Evolutionary conservation across 1,140 invertebrate genomes (phyloP), one percentile per base, ranked within the genome.

Genomic region (Drosophila miranda): DNA sequence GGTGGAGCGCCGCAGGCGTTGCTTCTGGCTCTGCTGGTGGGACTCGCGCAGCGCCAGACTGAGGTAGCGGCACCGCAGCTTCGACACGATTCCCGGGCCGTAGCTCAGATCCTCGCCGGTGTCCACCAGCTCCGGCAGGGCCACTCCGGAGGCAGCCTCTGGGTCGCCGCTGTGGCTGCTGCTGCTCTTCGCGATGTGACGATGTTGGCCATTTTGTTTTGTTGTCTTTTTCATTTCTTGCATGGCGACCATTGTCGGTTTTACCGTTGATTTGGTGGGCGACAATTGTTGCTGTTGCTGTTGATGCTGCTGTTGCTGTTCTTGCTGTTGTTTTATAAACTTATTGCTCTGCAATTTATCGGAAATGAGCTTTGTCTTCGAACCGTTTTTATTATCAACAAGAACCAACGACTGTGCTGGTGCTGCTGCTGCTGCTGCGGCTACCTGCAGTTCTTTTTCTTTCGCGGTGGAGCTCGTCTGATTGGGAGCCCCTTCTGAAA

Each of bases 41-140:
- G 93, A 93, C 72, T 96, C 95, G 19, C 96, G 92, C 51, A 96
- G 91, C 2, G 96, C 95, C 41, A 97, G 92, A 82, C 95, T 96
- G 58, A 97, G 92, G 89, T 97, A 97, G 77, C 96, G 95, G 82
- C 95, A 95, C 83, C 96, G 95, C 45, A 98, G 92, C 80, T 95
- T 95, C 75, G 95, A 96, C 4, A 98, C 97, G 79, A 98, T 98
- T 6, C 97, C 97, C 8, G 97, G 97, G 0, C 97, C 97, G 92
- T 98, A 98, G 74, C 95, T 95, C 16, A 97, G 90, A 81, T 97
- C 97, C 91, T 97, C 96, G 53, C 63, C 44, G 38, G 63, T 26
- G 63, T 69, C 38, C 42, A 53, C 50, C 79, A 46, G 38, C 14
- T 55, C 61, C 23, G 53, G 53, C 2, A 52, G 50, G 30, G 26